Evolutionary conservation across 1,140 invertebrate genomes (phyloP), one percentile per base, ranked within the genome.

Genomic region (Solenopsis fugax): DNA sequence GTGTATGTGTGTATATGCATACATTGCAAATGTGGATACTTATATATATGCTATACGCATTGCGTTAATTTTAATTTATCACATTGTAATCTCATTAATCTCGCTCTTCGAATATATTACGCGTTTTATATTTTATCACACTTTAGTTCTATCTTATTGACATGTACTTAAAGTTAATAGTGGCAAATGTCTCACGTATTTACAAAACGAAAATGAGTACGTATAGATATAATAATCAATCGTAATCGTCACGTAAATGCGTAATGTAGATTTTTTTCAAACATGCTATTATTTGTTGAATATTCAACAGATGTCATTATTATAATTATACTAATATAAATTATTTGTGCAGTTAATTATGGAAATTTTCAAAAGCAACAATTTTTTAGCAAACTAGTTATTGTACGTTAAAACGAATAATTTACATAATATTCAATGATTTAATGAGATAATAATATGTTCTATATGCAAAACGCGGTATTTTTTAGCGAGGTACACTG

Each of bases 401-500:
- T 41, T 34, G 54, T 56, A 1, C 9, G 16, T 80, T 80, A 71
- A 67, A 41, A 24, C 16, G 13, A 52, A 37, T 80, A 10, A n/a
- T 67, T 52, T 52, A n/a, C 12, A 12, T 21, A 58, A 81, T 71
- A 58, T 72, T 84, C n/a, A 45, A 56, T 1, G 16, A 13, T 58
- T 58, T 54, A 81, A 16, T 72, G 41, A 58, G 7, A 34, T 37
- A 18, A 80, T 71, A 56, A 50, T 0, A 65, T 73, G 54, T 72
- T 56, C 4, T 13, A 41, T 48, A 21, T 52, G 10, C 6, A 16
- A 45, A n/a, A 29, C 2, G 58, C 4, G 7, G 12, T 48, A 90
- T 78, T 89, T 90, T 76, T 87, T 54, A 87, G 88, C 89, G 88
- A 90, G 89, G 88, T 89, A 87, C 29, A 85, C 10, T 54, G 64